Base-by-base conservation (phyloP, 1,140 invertebrate genomes). In the Euura lappo region DNA sequence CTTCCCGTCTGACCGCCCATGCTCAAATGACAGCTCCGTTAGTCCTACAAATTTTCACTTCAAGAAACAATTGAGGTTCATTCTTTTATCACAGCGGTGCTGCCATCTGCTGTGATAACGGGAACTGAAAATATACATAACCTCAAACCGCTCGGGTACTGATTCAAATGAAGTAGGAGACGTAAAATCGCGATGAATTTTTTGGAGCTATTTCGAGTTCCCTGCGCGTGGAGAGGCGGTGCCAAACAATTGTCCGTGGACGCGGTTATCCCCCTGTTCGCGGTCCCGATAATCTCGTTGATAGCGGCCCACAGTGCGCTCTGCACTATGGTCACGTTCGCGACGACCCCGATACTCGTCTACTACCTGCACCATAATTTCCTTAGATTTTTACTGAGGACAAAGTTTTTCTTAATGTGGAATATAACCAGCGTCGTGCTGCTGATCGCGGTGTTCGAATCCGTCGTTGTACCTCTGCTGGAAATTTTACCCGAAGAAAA, bases 401-500 rank as follows among this genome's bases (percentile, higher is more conserved):
- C 92, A 13, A 91, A 91, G 76, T 93, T 94, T 81, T 94, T 93
- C 81, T 85, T 91, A 73, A 88, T 91, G 64, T 94, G 93, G 93
- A 90, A 90, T 6, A 83, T 92, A 11, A 90, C 90, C 42, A 93
- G 93, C 44, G 86, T 91, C 44, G 73, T 91, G 13, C 88, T 90
- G 75, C 81, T 94, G 77, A 91, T 93, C 80, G 77, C 91, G 7
- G 87, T 93, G n/a, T 93, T 93, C 85, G 91, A 93, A 81, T 78
- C 90, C 43, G 86, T 85, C 73, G 90, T 93, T 13, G 88, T 93
- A 46, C 89, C 90, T 60, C 83, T 92, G 66, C 81, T 93, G 67
- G 91, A 93, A 82, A 93, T 94, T 74, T 85, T 92, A 44, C 89
- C 90, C 7, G 88, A 92, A 70, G 93, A 94, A 78, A 93, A 94